Conservation (phyloP, 2,113 vertebrate genomes). For the Crotalus viridis region DNA sequence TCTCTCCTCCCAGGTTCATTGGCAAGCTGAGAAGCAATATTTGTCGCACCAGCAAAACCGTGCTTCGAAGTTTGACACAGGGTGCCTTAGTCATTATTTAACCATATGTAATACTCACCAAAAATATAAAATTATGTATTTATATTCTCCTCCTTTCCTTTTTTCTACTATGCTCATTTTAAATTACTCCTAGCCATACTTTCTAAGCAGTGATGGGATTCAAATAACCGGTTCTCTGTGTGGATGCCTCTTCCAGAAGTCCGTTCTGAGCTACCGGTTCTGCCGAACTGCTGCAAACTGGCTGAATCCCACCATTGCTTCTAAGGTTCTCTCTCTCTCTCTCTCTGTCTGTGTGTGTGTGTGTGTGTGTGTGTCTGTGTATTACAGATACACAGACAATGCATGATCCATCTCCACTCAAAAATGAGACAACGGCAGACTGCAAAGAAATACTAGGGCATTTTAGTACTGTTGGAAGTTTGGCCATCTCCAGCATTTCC, state of each 20-base stretch:
- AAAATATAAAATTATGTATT: not conserved
- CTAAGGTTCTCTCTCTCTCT: too few species aligned
- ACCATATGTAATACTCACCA: not conserved
- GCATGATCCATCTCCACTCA: not conserved
- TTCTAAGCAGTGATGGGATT: too few species aligned
- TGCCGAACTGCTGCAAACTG: too few species aligned
- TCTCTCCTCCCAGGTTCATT: too few species aligned
- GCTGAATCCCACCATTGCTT: too few species aligned
- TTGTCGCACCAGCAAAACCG: too few species aligned
- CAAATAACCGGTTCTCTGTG: too few species aligned
- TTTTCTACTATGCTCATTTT: not conserved
- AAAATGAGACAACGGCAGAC: not conserved
- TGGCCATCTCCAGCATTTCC: not conserved
- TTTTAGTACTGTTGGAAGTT: not conserved
- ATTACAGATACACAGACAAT: not conserved
- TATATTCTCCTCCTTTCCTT: not conserved
- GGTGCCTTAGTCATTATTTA: not conserved
- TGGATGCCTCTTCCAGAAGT: too few species aligned
- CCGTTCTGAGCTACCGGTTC: too few species aligned
- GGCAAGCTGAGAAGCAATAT: too few species aligned
- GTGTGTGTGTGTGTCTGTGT: not conserved
- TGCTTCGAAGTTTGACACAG: too few species aligned
- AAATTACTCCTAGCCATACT: not conserved
- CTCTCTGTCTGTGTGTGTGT: not conserved
- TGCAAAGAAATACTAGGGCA: not conserved